Evolutionary conservation across 2,888 invertebrate species (phyloP).

Genomic region (Himalopsyche anomala): DNA sequence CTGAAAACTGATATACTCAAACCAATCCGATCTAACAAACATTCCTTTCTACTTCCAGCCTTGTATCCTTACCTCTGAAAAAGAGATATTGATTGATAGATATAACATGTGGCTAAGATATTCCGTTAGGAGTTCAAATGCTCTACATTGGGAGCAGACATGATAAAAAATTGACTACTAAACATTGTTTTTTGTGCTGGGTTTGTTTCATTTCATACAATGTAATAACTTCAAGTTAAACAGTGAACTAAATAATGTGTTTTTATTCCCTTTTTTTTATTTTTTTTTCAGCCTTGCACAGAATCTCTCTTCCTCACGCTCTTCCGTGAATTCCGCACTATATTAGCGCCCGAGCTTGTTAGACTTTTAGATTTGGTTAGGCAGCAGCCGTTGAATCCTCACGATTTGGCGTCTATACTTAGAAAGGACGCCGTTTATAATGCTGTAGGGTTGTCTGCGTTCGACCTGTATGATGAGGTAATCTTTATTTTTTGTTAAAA

Average conservation of each 20-base stretch:
- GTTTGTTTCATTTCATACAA: too few relatives aligned
- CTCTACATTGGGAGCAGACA: too few relatives aligned
- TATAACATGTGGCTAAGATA: too few relatives aligned
- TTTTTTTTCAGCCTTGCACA: conserved; percentile 84
- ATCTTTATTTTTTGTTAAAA: not conserved
- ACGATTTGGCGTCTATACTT: conserved; percentile 87
- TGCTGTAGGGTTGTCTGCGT: conserved; percentile 92
- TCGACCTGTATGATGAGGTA: conserved; percentile 93
- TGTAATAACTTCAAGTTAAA: not conserved
- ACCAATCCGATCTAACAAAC: too few relatives aligned
- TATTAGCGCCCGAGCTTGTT: conserved; percentile 85
- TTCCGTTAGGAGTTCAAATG: too few relatives aligned
- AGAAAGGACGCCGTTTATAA: conserved; percentile 96
- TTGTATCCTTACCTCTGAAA: too few relatives aligned
- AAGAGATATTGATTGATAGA: too few relatives aligned
- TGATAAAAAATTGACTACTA: not conserved
- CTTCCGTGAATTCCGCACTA: conserved; percentile 86
- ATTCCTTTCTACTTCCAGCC: too few relatives aligned
- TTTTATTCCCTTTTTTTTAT: conserved; percentile 55
- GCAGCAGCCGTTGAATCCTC: conserved; percentile 82
- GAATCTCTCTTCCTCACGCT: conserved; percentile 90
- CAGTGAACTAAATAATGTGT: too few relatives aligned
- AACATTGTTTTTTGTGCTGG: not conserved
- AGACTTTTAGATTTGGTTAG: conserved; percentile 83
- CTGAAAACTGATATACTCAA: too few relatives aligned